Percentiles rank a stretch among this genome's conserved stretches.
Conservation (phyloP, 2,113 vertebrate species). For the Sorex fumeus region DNA sequence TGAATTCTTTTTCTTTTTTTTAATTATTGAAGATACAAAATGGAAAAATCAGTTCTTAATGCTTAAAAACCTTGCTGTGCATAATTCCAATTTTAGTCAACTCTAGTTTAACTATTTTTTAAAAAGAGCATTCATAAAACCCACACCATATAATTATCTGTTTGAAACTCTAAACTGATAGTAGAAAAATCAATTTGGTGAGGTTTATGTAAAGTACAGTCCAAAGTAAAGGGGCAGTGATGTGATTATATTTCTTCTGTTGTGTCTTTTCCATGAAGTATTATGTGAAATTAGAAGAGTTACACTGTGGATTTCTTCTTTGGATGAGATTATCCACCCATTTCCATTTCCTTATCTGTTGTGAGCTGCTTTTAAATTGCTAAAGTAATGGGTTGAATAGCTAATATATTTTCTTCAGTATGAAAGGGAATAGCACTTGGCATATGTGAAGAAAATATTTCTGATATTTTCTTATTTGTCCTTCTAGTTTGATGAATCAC, state of each 20-base stretch:
- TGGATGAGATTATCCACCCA: conserved; percentile 74
- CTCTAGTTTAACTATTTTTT: conserved; percentile 51
- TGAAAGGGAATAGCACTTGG: conserved; percentile 57
- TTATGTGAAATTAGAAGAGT: conserved; percentile 69
- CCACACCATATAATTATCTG: conserved; percentile 43
- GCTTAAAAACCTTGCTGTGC: background rate
- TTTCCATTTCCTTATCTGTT: conserved; percentile 75
- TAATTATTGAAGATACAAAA: background rate
- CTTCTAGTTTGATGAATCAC: background rate
- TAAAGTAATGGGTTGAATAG: conserved; percentile 51
- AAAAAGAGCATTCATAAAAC: conserved; percentile 58
- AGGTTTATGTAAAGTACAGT: conserved; percentile 62
- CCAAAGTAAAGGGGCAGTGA: conserved; percentile 49
- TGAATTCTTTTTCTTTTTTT: background rate
- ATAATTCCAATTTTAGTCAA: conserved; percentile 43
- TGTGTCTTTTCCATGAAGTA: conserved; percentile 60
- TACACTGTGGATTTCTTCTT: conserved; percentile 45
- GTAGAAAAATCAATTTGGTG: conserved; percentile 76
- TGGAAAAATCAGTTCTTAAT: conserved; percentile 3
- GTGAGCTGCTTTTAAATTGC: conserved; percentile 65
- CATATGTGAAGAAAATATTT: conserved; percentile 47
- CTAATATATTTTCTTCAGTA: conserved; percentile 56
- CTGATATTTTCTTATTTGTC: conserved; percentile 9
- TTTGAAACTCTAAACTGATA: background rate
- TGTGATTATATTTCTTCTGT: conserved; percentile 69